Percentiles rank a stretch among this genome's conserved stretches.
phyloP scores from a whole-genome alignment of 1,140 invertebrate genomes.

The Macrobrachium nipponense region DNA sequence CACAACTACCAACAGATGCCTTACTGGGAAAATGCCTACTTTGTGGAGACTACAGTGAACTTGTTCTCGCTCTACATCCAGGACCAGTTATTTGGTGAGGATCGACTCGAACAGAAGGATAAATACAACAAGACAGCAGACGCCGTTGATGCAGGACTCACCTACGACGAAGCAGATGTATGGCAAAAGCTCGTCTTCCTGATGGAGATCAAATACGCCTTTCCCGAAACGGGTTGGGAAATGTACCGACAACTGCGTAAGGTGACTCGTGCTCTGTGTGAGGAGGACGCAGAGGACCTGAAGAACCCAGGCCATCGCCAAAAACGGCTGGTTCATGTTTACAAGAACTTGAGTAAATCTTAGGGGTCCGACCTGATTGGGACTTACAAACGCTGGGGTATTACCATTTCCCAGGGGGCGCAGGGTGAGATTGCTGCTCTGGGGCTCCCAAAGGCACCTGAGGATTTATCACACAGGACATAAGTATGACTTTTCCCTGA shows the following conservation, averaged over 20 bases:
- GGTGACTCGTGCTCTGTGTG: not conserved
- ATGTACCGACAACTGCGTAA: slow-evolving; percentile 23
- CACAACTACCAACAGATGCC: slow-evolving; percentile 27
- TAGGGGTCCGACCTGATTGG: slow-evolving; percentile 12
- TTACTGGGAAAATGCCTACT: slow-evolving; percentile 31
- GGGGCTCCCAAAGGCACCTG: not conserved
- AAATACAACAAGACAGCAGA: slow-evolving; percentile 9
- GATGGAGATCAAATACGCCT: slow-evolving; percentile 40
- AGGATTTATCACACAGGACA: slow-evolving; percentile 4
- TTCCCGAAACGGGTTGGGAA: slow-evolving; percentile 27
- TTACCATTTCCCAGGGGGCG: not conserved
- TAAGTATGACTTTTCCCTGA: no score
- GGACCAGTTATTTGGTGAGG: slow-evolving; percentile 2
- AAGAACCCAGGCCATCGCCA: not conserved
- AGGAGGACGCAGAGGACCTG: slow-evolving; percentile 15
- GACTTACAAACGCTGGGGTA: slow-evolving; percentile 28
- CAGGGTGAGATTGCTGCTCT: not conserved
- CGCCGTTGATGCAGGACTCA: slow-evolving; percentile 17
- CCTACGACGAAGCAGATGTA: not conserved
- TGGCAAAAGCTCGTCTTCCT: slow-evolving; percentile 40
- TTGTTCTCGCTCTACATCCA: slow-evolving; percentile 34
- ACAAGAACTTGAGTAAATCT: slow-evolving; percentile 18
- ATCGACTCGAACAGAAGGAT: slow-evolving; percentile 21
- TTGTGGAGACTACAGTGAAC: slow-evolving; percentile 30
- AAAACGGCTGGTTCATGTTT: slow-evolving; percentile 16